phyloP scores from a whole-genome alignment of 2,888 invertebrate genomes.

The Lagria hirta region DNA sequence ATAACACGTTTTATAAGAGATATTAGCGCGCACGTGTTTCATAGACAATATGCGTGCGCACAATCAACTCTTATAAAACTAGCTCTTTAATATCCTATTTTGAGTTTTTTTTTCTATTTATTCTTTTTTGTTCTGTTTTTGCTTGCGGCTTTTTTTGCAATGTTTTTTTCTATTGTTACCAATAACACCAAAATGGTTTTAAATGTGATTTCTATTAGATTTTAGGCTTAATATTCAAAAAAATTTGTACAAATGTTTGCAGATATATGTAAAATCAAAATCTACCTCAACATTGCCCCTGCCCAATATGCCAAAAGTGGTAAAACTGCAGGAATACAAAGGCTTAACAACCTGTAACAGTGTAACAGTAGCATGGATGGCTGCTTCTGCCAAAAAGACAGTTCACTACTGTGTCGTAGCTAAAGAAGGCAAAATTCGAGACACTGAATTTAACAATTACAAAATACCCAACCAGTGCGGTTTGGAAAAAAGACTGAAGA shows the following conservation, averaged over 20 bases:
- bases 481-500: constrained; percentile 51
- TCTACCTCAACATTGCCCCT: constrained; percentile 52
- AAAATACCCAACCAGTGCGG: constrained; percentile 55
- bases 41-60: too few relatives aligned
- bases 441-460: constrained; percentile 44
- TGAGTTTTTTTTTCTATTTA: too few relatives aligned
- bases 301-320: constrained; percentile 59
- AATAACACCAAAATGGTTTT: too few relatives aligned
- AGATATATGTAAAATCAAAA: constrained; percentile 58
- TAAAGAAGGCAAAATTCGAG: constrained; percentile 46
- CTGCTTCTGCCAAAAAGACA: constrained; percentile 54
- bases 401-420: constrained; percentile 52
- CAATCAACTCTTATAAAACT: too few relatives aligned
- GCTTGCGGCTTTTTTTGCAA: too few relatives aligned
- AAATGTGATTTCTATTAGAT: not conserved
- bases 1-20: too few relatives aligned
- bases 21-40: too few relatives aligned
- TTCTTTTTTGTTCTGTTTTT: too few relatives aligned
- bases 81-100: too few relatives aligned
- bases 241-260: constrained; percentile 17
- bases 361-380: constrained; percentile 62
- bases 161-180: too few relatives aligned
- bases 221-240: constrained; percentile 1
- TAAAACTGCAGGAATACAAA: constrained; percentile 57
- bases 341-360: constrained; percentile 57